phyloP scores from a whole-genome alignment of 2,113 vertebrate species.

The Tragelaphus scriptus region DNA sequence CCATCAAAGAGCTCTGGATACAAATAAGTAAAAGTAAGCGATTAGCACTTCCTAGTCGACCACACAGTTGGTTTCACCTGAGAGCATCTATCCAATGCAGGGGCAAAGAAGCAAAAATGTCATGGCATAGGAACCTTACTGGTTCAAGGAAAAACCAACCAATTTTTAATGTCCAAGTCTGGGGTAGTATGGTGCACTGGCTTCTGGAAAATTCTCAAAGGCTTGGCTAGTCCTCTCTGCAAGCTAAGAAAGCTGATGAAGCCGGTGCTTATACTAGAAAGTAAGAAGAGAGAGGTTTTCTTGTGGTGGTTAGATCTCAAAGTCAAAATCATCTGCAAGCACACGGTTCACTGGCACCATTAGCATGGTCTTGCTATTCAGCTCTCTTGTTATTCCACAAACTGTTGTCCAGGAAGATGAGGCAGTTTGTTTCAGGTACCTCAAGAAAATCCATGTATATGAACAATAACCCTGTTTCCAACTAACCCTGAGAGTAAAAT shows the following conservation, averaged over 20 bases:
- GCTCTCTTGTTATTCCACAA: neutral
- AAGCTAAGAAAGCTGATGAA: neutral
- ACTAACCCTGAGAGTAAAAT: neutral
- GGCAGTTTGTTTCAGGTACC: neutral
- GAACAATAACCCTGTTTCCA: neutral
- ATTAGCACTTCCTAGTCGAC: neutral
- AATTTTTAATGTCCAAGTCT: neutral
- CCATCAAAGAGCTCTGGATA: neutral
- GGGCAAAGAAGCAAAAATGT: neutral
- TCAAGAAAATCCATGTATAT: neutral
- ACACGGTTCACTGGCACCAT: neutral
- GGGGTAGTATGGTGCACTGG: neutral
- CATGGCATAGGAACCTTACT: neutral
- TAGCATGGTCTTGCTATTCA: neutral
- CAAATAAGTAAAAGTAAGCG: neutral
- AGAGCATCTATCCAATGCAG: neutral
- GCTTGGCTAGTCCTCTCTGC: neutral
- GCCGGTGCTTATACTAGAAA: neutral
- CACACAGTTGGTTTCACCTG: neutral
- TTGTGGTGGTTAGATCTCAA: neutral
- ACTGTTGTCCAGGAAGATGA: neutral
- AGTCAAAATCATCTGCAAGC: neutral
- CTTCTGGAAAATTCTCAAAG: neutral
- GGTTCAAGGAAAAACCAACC: neutral
- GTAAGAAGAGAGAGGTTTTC: neutral